Evolutionary conservation across 2,888 invertebrate species (phyloP), one percentile per base, ranked within the genome.

Genomic region (Lithodes maja): DNA sequence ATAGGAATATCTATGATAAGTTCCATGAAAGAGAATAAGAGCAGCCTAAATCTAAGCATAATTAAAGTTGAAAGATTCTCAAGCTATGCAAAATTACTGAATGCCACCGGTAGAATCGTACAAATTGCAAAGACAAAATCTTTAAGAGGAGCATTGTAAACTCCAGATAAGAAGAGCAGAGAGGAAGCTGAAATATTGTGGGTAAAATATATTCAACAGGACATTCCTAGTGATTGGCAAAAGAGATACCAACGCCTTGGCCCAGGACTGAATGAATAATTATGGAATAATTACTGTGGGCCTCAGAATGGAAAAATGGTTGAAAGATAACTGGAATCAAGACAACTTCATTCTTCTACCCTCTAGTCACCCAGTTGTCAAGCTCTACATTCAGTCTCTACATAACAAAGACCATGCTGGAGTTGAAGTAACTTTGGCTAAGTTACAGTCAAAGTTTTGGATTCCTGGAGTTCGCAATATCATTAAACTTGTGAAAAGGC

Each of bases 231-330:
- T 49, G 50, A 77, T 77, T 77, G 50, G 77, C 2, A 77, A 50
- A 77, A 77, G 50, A 12, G 49, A 3, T 77, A 77, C 50, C 77
- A 50, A 2, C 33, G 53, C 2, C 50, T 50, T 7, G 77, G 77
- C 15, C 33, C 50, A 2, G 50, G 77, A 9, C 33, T 77, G 15
- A 50, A 77, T 1, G 53, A 52, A 52, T n/a, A n/a, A n/a, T n/a
- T 12, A 79, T 9, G 54, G n/a, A 7, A 79, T 79, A 79, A 79
- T 79, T 52, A 50, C 15, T 77, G 77, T 77, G 1, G 77, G 50
- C 15, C 49, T 49, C 33, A 77, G 1, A 77, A 77, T 77, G 33
- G 33, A 2, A 5, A 17, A 50, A 2, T 77, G 77, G 77, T 49
- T 77, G 2, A 3, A 77, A 12, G 50, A 77, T 49, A 77, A 77